Evolutionary conservation across 2,888 invertebrate genomes (phyloP).

Genomic region (Tipula unca): DNA sequence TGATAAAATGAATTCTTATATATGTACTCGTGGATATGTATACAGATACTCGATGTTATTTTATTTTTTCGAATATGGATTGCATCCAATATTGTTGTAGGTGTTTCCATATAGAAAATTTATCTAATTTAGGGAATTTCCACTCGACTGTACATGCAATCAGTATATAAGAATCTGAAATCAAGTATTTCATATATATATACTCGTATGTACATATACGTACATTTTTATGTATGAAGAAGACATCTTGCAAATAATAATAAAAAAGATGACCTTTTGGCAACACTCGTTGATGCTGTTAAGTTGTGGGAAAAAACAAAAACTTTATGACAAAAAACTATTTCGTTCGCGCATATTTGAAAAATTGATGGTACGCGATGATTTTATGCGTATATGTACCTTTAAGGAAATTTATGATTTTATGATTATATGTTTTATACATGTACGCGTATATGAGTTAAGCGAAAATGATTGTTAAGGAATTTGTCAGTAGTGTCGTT

Average conservation of each 20-base stretch:
- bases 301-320: background rate
- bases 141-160: background rate
- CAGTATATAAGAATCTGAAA: too few relatives aligned
- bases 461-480: background rate
- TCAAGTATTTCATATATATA: too few relatives aligned
- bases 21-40: background rate
- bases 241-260: background rate
- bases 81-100: background rate
- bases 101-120: background rate
- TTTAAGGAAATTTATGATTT: background rate
- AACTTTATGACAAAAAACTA: background rate
- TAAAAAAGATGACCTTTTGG: background rate
- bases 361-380: background rate
- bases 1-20: background rate
- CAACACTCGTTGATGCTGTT: background rate
- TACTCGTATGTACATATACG: background rate
- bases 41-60: background rate
- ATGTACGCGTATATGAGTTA: background rate
- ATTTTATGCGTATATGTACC: background rate
- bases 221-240: background rate
- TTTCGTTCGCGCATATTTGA: background rate
- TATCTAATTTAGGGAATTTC: background rate
- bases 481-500: conserved; percentile 14
- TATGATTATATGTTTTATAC: background rate
- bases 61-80: background rate